Percentiles rank a stretch among this genome's conserved stretches.
These are phyloP conservation scores for Eriosoma lanigerum DNA, from an alignment of 1,140 invertebrate species.

Conservation along the genomic window DNA sequence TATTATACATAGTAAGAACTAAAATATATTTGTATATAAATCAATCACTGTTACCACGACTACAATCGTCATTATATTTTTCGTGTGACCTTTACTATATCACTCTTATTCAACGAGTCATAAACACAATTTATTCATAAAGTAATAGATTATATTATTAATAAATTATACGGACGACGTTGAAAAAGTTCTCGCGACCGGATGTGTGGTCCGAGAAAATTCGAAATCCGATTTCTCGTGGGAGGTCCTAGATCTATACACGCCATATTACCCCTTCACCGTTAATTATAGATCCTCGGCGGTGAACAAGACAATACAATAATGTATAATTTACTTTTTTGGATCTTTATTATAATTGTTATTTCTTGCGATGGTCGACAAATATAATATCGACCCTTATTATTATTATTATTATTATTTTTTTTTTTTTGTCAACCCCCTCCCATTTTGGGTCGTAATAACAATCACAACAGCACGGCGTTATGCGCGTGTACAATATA, in stretches of 20 bases:
- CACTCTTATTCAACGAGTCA: too few species aligned
- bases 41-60: too few species aligned
- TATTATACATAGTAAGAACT: too few species aligned
- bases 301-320: not conserved
- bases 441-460: constrained; percentile 7
- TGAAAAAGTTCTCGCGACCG: not conserved
- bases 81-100: too few species aligned
- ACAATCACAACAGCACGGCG: not conserved
- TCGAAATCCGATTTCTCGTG: not conserved
- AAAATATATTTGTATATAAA: too few species aligned
- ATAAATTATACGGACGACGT: too few species aligned
- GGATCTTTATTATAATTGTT: constrained; percentile 8
- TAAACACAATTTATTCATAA: too few species aligned
- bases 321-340: too few species aligned
- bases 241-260: not conserved
- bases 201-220: not conserved
- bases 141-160: too few species aligned
- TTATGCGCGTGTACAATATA: not conserved
- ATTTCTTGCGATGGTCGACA: not conserved
- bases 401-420: not conserved
- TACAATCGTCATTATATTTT: too few species aligned
- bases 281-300: not conserved
- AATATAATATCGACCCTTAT: constrained; percentile 4
- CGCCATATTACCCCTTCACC: not conserved
- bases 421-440: too few species aligned